phyloP scores from a whole-genome alignment of 2,113 vertebrate genomes.

The Apistogramma diplotaenia region DNA sequence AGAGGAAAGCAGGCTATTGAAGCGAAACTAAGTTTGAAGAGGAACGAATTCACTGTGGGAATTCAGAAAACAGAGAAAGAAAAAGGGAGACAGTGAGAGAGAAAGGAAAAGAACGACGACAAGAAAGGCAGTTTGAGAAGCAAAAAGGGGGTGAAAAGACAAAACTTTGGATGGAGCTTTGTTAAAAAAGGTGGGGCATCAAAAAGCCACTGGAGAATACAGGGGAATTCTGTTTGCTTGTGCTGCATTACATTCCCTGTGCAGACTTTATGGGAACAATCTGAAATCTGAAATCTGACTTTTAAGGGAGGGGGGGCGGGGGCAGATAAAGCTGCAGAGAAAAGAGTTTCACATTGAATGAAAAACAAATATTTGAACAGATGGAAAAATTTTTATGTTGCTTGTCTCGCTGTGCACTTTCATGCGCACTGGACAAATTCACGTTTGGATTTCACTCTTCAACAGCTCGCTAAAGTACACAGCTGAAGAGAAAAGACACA shows the following conservation, averaged over 20 bases:
- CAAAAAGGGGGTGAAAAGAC: neutral
- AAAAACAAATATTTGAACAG: conserved; percentile 77
- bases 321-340: conserved; percentile 27
- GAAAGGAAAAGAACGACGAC: neutral
- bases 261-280: conserved; percentile 53
- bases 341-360: conserved; percentile 51
- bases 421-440: conserved; percentile 3
- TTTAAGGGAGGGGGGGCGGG: neutral
- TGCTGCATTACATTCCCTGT: conserved; percentile 46
- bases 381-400: conserved; percentile 53
- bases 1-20: neutral
- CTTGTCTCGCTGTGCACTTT: conserved; percentile 24
- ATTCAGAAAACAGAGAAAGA: neutral
- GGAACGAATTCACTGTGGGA: neutral
- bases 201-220: conserved; percentile 58
- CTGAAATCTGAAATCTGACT: conserved; percentile 19
- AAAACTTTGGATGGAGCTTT: conserved; percentile 37
- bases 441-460: conserved; percentile 39
- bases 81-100: neutral
- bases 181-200: conserved; percentile 54
- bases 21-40: neutral
- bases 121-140: neutral
- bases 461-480: conserved; percentile 45
- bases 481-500: conserved; percentile 14
- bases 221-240: conserved; percentile 67